Evolutionary conservation across 2,113 vertebrate genomes (phyloP).

Genomic region (Pipa parva): DNA sequence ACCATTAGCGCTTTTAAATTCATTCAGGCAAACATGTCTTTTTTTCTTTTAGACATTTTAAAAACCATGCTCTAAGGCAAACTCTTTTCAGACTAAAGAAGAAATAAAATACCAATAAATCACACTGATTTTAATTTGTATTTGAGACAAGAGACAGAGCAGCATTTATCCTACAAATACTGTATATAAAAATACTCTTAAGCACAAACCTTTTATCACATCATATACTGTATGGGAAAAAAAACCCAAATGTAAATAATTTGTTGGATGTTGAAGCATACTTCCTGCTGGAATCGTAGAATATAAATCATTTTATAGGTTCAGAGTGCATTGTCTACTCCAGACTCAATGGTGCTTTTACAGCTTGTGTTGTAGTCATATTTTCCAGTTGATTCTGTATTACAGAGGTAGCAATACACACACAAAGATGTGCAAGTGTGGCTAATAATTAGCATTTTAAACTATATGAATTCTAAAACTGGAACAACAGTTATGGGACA

Average conservation of each 20-base stretch:
- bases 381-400: conserved; percentile 14
- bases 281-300: neutral
- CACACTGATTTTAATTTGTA: neutral
- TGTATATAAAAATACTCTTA: conserved; percentile 20
- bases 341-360: neutral
- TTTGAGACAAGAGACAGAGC: neutral
- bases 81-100: neutral
- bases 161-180: conserved; percentile 6
- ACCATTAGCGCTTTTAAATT: too few species aligned
- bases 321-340: neutral
- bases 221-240: neutral
- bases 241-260: conserved; percentile 1
- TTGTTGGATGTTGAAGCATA: neutral
- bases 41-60: neutral
- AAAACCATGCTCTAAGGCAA: neutral
- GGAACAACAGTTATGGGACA: conserved; percentile 1
- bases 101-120: neutral
- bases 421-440: neutral
- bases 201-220: neutral
- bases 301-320: neutral
- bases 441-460: conserved; percentile 21
- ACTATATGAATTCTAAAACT: conserved; percentile 9
- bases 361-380: neutral
- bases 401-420: conserved; percentile 27
- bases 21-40: too few species aligned